These are phyloP conservation scores for Micromesistius poutassou DNA, from an alignment of 2,797 vertebrate species.

Conservation along the genomic window DNA sequence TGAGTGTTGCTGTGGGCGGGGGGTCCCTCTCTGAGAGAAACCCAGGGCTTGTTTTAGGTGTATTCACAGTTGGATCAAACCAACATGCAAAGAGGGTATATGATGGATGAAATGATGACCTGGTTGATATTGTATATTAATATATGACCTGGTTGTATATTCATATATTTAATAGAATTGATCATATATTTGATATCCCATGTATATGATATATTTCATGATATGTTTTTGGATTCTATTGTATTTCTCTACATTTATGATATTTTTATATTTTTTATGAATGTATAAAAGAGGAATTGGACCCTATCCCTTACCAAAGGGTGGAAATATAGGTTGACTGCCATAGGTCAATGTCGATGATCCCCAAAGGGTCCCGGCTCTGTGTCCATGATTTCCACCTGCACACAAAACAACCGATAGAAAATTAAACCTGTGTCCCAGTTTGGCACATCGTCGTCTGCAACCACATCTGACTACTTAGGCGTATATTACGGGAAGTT, in stretches of 20 bases:
- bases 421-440: background rate
- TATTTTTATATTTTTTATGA: no score
- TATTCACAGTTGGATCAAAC: background rate
- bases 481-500: conserved; percentile 27
- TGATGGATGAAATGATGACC: no score
- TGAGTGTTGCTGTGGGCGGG: conserved; percentile 55
- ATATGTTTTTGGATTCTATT: background rate
- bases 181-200: background rate
- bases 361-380: no score
- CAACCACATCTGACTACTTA: background rate
- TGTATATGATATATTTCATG: background rate
- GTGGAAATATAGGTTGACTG: no score
- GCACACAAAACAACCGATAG: background rate
- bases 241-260: no score
- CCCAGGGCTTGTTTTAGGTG: background rate
- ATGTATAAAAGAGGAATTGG: no score
- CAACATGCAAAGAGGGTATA: background rate
- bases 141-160: no score
- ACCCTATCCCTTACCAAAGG: no score
- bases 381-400: no score
- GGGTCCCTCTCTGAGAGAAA: background rate
- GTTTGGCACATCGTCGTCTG: background rate
- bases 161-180: no score
- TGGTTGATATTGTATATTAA: no score
- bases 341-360: no score